Percentiles rank a stretch among this genome's conserved stretches.
phyloP scores from a whole-genome alignment of 1,140 invertebrate species.

The Drosophila cardini region DNA sequence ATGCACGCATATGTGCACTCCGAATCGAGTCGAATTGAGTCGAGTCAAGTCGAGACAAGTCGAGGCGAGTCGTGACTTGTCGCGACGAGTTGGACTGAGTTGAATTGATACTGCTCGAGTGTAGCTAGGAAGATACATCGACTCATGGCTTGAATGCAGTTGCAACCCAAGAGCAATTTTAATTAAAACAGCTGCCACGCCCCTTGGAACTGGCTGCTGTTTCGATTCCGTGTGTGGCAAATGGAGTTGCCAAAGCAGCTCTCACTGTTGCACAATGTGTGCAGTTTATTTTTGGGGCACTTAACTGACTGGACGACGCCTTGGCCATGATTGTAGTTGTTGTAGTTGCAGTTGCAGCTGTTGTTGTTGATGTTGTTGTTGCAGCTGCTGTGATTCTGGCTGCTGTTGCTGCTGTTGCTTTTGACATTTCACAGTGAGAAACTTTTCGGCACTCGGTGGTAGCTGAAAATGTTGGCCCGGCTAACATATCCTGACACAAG shows the following conservation, averaged over 20 bases:
- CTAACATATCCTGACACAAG: constrained; percentile 81
- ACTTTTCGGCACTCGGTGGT: constrained; percentile 59
- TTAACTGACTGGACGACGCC: constrained; percentile 69
- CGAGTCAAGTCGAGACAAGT: not conserved
- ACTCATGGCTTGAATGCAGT: constrained; percentile 25
- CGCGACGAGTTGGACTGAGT: not conserved
- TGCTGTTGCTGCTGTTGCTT: constrained; percentile 45
- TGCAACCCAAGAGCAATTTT: constrained; percentile 46
- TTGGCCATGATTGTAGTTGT: constrained; percentile 37
- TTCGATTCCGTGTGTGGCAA: not conserved
- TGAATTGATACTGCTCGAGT: not conserved
- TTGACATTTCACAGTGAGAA: constrained; percentile 59
- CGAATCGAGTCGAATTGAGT: constrained; percentile 15
- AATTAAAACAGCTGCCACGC: constrained; percentile 54
- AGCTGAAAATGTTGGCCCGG: constrained; percentile 69
- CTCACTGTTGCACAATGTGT: constrained; percentile 65
- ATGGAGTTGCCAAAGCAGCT: constrained; percentile 18
- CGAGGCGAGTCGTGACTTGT: not conserved
- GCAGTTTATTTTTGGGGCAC: constrained; percentile 77
- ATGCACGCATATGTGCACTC: constrained; percentile 40
- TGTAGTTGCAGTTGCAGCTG: constrained; percentile 4
- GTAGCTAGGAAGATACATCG: constrained; percentile 28
- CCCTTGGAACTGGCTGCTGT: not conserved
- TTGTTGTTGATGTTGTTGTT: not conserved
- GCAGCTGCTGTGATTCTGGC: constrained; percentile 6